Conservation (phyloP, 2,888 invertebrate genomes). For the Sisyra terminalis region DNA sequence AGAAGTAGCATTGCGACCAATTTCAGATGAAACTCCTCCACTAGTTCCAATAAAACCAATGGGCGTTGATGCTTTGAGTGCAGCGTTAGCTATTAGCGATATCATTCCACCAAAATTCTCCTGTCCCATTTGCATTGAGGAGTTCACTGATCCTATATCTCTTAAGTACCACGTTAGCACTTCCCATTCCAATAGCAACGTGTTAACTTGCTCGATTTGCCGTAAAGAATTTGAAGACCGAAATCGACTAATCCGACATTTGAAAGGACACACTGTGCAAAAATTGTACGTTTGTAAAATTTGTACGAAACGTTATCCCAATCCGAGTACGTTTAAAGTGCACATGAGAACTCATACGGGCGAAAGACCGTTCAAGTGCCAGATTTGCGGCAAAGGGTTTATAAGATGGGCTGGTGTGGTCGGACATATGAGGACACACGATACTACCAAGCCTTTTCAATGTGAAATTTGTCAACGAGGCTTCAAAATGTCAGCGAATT, state of each 20-base stretch:
- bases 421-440: slow-evolving; percentile 24
- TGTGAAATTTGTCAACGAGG: slow-evolving; percentile 23
- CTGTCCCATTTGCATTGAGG: slow-evolving; percentile 19
- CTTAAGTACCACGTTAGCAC: slow-evolving; percentile 19
- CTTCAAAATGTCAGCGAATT: slow-evolving; percentile 23
- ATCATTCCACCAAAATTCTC: slow-evolving; percentile 16
- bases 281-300: slow-evolving; percentile 25
- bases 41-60: slow-evolving; percentile 19
- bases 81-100: slow-evolving; percentile 14
- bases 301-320: slow-evolving; percentile 25
- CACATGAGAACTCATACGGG: slow-evolving; percentile 43
- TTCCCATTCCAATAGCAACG: slow-evolving; percentile 14
- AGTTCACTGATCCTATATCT: slow-evolving; percentile 17
- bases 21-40: slow-evolving; percentile 18
- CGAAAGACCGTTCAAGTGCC: slow-evolving; percentile 24
- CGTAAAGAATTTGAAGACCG: slow-evolving; percentile 21
- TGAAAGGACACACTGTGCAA: slow-evolving; percentile 23
- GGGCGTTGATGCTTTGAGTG: slow-evolving; percentile 13
- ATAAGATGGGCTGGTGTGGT: slow-evolving; percentile 24
- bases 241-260: slow-evolving; percentile 21
- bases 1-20: slow-evolving; percentile 10
- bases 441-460: slow-evolving; percentile 20
- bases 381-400: slow-evolving; percentile 24
- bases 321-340: slow-evolving; percentile 26
- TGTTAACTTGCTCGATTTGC: slow-evolving; percentile 23